Percentiles rank a stretch among this genome's conserved stretches.
phyloP scores from a whole-genome alignment of 2,797 vertebrate genomes.

The Hydrolagus colliei region DNA sequence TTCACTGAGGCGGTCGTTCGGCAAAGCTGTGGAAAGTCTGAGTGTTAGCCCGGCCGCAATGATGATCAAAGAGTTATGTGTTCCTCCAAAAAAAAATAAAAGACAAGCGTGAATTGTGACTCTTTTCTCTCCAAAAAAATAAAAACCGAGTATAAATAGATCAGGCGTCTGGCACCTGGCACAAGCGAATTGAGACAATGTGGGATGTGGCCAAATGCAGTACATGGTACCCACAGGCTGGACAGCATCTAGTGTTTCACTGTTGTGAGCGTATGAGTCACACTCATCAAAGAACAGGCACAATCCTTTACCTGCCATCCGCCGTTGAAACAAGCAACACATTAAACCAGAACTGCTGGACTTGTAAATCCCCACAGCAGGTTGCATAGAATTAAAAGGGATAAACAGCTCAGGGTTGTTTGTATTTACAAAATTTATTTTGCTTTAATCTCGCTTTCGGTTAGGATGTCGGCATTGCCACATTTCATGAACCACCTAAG shows the following conservation, averaged over 20 bases:
- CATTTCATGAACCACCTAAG: background rate
- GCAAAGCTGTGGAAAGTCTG: background rate
- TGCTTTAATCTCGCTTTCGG: background rate
- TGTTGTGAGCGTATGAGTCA: background rate
- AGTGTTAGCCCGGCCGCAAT: background rate
- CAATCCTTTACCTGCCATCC: background rate
- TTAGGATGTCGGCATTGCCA: background rate
- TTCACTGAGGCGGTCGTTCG: background rate
- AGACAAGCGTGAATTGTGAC: background rate
- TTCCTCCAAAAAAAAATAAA: too few relatives aligned
- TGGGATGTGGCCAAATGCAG: background rate
- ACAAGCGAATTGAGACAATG: background rate
- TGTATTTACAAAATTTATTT: background rate
- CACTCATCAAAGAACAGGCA: background rate
- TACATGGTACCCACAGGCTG: background rate
- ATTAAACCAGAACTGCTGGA: background rate
- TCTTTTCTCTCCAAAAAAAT: background rate
- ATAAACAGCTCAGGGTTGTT: background rate
- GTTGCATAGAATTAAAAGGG: background rate
- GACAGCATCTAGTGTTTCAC: background rate
- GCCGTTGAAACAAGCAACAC: background rate
- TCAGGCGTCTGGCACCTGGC: background rate
- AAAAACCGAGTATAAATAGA: background rate
- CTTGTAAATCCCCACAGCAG: background rate
- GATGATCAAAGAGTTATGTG: background rate